phyloP scores from a whole-genome alignment of 2,888 invertebrate genomes.

The Rhyacophila evoluta region DNA sequence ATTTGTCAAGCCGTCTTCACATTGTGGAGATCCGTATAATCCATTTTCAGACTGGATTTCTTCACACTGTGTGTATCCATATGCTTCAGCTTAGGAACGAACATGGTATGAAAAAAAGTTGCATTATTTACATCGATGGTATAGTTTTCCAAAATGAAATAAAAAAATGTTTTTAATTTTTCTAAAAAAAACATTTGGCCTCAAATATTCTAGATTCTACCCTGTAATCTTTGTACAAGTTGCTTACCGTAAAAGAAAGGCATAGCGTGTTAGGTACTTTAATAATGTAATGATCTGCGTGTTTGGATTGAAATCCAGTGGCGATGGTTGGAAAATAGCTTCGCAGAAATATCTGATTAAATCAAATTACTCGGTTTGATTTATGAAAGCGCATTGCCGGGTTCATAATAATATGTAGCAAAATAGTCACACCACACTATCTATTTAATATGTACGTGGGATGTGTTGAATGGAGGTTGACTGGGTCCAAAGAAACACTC shows the following conservation, averaged over 20 bases:
- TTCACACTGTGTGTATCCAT: no score
- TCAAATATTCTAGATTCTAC: background rate
- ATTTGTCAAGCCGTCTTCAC: no score
- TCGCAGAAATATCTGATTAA: background rate
- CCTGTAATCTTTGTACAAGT: background rate
- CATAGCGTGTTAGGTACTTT: background rate
- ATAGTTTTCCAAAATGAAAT: no score
- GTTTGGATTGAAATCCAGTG: background rate
- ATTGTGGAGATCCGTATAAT: no score
- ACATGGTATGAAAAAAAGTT: no score
- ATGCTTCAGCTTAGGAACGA: no score
- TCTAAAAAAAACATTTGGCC: no score
- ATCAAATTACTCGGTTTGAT: conserved; percentile 16
- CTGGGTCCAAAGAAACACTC: no score
- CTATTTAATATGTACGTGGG: background rate
- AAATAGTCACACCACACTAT: background rate
- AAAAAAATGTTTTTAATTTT: no score
- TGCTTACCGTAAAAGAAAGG: background rate
- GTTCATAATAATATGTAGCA: background rate
- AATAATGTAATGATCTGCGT: background rate
- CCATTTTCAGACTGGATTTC: no score
- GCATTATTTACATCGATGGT: no score
- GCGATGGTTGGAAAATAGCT: background rate
- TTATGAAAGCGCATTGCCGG: conserved; percentile 13
- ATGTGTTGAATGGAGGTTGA: no score